These are phyloP conservation scores for Dendropsophus ebraccatus DNA, from an alignment of 2,113 vertebrate genomes.

Conservation along the genomic window DNA sequence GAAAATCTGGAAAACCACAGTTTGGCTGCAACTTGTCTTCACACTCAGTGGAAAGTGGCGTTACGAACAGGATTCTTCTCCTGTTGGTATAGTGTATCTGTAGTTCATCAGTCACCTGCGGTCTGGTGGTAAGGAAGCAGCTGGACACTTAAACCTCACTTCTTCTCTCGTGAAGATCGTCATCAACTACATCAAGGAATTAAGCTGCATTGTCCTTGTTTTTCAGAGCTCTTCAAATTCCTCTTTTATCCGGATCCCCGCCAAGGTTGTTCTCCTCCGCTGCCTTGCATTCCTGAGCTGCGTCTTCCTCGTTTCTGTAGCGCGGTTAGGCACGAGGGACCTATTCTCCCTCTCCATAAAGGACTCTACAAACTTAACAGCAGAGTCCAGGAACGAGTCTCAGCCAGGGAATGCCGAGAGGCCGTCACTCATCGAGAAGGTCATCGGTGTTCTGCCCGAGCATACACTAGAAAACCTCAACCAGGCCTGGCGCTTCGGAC, in stretches of 20 bases:
- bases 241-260: conserved; percentile 72
- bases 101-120: not conserved
- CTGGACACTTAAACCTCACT: not conserved
- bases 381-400: fast-evolving
- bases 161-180: not conserved
- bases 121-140: no score
- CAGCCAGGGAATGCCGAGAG: not conserved
- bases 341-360: conserved; percentile 55
- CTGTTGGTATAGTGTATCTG: not conserved
- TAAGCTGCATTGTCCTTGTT: no score
- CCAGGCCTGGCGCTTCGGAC: conserved; percentile 79
- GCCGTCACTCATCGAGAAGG: conserved; percentile 71
- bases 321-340: conserved; percentile 68
- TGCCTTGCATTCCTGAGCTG: conserved; percentile 85
- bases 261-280: conserved; percentile 82
- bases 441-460: conserved; percentile 78
- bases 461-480: conserved; percentile 68
- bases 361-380: conserved; percentile 58
- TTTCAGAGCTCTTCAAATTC: conserved; percentile 76
- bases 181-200: not conserved
- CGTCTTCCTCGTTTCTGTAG: conserved; percentile 77
- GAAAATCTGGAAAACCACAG: no score
- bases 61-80: no score
- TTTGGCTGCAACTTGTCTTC: no score
- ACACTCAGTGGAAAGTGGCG: no score